Conservation (phyloP, 2,888 invertebrate species). For the Euzetes globulus region DNA sequence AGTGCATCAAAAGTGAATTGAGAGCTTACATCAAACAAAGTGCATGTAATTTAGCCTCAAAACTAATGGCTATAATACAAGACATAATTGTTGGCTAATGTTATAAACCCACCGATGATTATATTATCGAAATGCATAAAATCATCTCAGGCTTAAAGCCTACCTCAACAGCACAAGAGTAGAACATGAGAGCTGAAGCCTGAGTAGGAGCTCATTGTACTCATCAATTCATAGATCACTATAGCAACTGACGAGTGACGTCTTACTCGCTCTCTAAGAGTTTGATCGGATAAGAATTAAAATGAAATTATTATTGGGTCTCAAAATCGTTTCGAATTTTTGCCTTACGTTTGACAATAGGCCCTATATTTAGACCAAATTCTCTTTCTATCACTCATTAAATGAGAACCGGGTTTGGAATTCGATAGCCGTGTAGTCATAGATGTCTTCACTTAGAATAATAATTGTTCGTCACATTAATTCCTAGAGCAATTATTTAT, state of each 20-base stretch:
- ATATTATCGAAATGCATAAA: constrained; percentile 30
- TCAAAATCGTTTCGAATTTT: constrained; percentile 6
- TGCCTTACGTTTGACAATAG: neutral
- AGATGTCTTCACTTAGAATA: neutral
- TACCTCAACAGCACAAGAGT: neutral
- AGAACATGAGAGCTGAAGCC: neutral
- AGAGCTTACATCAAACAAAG: constrained; percentile 13
- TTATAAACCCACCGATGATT: constrained; percentile 20
- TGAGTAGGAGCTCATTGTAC: constrained; percentile 18
- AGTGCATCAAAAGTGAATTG: neutral
- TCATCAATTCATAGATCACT: constrained; percentile 23
- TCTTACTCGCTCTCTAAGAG: constrained; percentile 13
- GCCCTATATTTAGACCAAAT: neutral
- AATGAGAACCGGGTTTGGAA: neutral
- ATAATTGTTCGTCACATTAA: neutral
- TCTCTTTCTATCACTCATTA: neutral
- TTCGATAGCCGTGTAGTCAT: neutral
- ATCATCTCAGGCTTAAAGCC: constrained; percentile 22
- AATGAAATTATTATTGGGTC: neutral
- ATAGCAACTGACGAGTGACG: constrained; percentile 24
- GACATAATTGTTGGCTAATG: constrained; percentile 4
- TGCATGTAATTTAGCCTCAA: constrained; percentile 26
- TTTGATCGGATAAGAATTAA: constrained; percentile 10
- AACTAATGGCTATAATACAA: constrained; percentile 11
- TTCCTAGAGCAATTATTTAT: neutral